Evolutionary conservation across 2,888 invertebrate species (phyloP).

Genomic region (Boloria euphrosyne): DNA sequence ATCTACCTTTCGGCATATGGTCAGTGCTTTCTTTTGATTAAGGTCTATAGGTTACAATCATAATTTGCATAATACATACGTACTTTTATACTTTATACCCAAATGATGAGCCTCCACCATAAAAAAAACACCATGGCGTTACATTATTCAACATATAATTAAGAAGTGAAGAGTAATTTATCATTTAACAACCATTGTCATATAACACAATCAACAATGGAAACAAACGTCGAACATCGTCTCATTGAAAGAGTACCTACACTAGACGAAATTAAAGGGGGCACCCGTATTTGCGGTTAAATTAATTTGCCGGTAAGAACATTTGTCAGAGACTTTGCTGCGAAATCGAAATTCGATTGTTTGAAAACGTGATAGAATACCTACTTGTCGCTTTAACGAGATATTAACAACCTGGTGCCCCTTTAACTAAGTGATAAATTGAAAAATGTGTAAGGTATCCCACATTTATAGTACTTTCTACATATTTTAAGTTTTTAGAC

Average conservation of each 20-base stretch:
- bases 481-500: too few species aligned
- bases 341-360: background rate
- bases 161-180: background rate
- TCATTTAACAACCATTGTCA: slow-evolving; percentile 6
- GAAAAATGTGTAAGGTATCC: too few species aligned
- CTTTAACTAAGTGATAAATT: too few species aligned
- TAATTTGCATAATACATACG: too few species aligned
- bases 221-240: slow-evolving; percentile 6
- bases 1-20: too few species aligned
- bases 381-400: background rate
- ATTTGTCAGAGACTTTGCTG: slow-evolving; percentile 8
- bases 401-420: background rate
- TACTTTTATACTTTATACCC: too few species aligned
- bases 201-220: slow-evolving; percentile 6
- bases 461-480: too few species aligned
- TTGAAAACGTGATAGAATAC: background rate
- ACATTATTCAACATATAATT: too few species aligned
- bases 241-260: background rate
- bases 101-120: too few species aligned
- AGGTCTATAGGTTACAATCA: too few species aligned
- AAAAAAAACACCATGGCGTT: too few species aligned
- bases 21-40: too few species aligned
- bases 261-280: slow-evolving; percentile 2
- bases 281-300: background rate
- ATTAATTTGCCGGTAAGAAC: background rate